Evolutionary conservation across 2,797 vertebrate species (phyloP).

Genomic region (Oreochromis mossambicus): DNA sequence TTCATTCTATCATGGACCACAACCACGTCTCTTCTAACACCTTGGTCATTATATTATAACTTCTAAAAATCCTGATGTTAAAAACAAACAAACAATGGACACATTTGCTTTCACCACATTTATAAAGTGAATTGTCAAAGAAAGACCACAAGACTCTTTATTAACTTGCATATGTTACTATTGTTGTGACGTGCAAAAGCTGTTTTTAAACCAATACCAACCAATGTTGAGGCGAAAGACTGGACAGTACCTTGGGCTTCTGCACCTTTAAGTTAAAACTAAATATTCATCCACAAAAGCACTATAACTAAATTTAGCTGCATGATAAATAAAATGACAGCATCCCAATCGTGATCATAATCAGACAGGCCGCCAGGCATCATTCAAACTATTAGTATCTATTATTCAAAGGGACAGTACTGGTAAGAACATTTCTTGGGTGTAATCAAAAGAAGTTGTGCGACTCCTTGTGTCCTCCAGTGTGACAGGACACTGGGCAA

Average conservation of each 20-base stretch:
- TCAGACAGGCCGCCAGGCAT: background rate
- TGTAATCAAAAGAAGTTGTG: background rate
- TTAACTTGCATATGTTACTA: background rate
- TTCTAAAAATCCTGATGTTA: background rate
- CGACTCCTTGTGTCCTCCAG: background rate
- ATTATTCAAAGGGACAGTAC: background rate
- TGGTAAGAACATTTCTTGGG: background rate
- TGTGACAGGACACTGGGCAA: background rate
- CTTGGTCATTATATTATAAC: background rate
- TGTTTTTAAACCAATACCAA: background rate
- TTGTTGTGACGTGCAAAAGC: background rate
- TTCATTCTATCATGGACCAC: background rate
- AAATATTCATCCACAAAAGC: background rate
- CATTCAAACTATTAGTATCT: background rate
- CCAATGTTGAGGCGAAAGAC: background rate
- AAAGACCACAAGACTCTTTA: background rate
- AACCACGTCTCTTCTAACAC: background rate
- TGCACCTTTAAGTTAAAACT: background rate
- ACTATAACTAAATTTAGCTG: background rate
- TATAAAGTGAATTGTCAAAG: background rate
- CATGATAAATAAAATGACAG: background rate
- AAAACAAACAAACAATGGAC: background rate
- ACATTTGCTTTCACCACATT: background rate
- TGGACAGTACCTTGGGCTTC: background rate
- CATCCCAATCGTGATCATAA: rapidly evolving